Evolutionary conservation across 2,888 invertebrate species (phyloP), one percentile per base, ranked within the genome.

Genomic region (Ramazzottius varieornatus): DNA sequence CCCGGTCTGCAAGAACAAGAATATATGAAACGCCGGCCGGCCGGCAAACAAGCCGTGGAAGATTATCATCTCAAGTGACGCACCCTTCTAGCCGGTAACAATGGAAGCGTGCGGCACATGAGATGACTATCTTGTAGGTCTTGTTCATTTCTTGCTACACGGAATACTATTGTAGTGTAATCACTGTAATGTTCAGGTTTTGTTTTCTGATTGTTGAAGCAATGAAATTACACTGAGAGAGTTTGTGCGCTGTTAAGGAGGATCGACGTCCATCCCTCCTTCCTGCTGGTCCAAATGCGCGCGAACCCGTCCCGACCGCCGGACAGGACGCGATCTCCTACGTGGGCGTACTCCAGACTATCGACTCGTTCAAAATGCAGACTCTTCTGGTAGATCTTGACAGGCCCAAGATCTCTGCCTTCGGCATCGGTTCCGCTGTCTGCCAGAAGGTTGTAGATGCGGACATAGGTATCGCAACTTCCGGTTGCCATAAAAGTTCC

Each of bases 261-360:
- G 46, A 82, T 80, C 70, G 83, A 85, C 63, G 85, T 81, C 94
- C 94, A 96, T 72, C 88, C 86, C 70, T 89, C 88, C 68, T 86
- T 82, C 76, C 88, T 85, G 74, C 88, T 87, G 69, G 85, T 82
- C 93, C 94, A 96, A 66, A 96, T 83, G 69, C 88, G 84, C 0
- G 93, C 93, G 1, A 85, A 86, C 29, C 96, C 96, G 79, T 96
- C 96, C 74, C 90, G 90, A 71, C 89, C 88, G 13, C 94, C 96
- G 29, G 90, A 92, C 67, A 93, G 83, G 76, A 98, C 93, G 68
- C 85, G 81, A 65, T 91, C 80, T 0, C 88, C 87, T 54, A 81
- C 80, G 76, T 92, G 89, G 46, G 91, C 86, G 88, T 96, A 98
- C 71, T 89, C 86, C 65, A 98, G 86, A 66, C 90, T 90, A 79